Evolutionary conservation across 2,113 vertebrate species (phyloP).

Genomic region (Anarhynchus alexandrinus): DNA sequence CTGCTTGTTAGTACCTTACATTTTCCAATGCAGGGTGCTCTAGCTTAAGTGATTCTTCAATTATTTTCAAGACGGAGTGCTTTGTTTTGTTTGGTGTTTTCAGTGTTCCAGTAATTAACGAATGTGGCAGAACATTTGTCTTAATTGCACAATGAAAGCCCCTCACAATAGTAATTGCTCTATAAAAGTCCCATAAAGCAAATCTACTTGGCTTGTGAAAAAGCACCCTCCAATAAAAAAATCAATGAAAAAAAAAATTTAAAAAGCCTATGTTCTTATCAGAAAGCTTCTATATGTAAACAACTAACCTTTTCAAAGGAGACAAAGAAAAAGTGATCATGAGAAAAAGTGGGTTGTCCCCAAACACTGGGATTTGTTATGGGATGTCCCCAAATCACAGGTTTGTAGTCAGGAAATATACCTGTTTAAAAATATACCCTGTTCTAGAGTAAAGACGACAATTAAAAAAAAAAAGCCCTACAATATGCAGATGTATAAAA

Average conservation of each 20-base stretch:
- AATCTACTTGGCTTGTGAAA: background rate
- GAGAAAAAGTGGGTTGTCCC: background rate
- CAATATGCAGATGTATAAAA: background rate
- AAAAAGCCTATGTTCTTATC: background rate
- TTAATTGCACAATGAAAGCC: constrained; percentile 22
- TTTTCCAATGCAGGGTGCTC: background rate
- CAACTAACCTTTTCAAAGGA: background rate
- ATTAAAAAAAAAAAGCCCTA: background rate
- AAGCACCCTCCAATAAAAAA: background rate
- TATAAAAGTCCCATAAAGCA: background rate
- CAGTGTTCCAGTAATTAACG: constrained; percentile 55
- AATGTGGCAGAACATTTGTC: constrained; percentile 58
- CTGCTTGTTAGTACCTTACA: background rate
- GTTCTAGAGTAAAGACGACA: background rate
- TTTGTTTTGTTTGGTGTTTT: constrained; percentile 35
- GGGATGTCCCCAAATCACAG: background rate
- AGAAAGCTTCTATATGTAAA: background rate
- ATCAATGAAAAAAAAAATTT: fast-evolving
- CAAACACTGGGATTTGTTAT: background rate
- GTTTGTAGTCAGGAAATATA: background rate
- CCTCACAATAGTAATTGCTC: background rate
- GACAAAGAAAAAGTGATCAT: background rate
- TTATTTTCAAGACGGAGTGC: background rate
- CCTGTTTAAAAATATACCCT: background rate
- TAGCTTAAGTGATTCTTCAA: constrained; percentile 52